These are phyloP conservation scores for Autographa gamma DNA, from an alignment of 2,888 invertebrate species.

Conservation along the genomic window DNA sequence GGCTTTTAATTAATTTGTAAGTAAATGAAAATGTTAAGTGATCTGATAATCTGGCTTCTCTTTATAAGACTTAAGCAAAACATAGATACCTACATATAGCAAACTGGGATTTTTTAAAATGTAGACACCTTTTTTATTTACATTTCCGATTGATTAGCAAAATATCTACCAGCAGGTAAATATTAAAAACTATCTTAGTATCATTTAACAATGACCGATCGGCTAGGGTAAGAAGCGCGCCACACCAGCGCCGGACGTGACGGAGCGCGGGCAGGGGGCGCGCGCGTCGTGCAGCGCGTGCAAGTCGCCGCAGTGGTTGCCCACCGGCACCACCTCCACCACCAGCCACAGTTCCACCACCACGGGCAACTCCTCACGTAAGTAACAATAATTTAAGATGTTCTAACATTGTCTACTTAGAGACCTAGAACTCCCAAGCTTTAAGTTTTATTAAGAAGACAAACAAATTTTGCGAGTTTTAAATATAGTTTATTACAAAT, in stretches of 20 bases:
- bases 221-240: slow-evolving; percentile 81
- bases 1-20: not conserved
- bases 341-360: slow-evolving; percentile 90
- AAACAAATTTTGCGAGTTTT: too few relatives aligned
- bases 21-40: not conserved
- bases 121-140: not conserved
- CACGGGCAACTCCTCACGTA: slow-evolving; percentile 90
- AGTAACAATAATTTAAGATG: slow-evolving; percentile 61
- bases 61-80: not conserved
- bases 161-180: too few relatives aligned
- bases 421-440: too few relatives aligned
- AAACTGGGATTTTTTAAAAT: too few relatives aligned
- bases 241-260: slow-evolving; percentile 90
- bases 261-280: slow-evolving; percentile 77
- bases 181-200: not conserved
- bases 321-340: slow-evolving; percentile 85
- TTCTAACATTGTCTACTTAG: too few relatives aligned
- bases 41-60: not conserved
- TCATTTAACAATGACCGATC: not conserved
- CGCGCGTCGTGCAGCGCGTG: slow-evolving; percentile 75
- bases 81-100: not conserved
- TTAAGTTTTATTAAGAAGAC: too few relatives aligned
- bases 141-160: not conserved
- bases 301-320: slow-evolving; percentile 83
- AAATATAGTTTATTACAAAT: too few relatives aligned